Conservation (phyloP, 2,797 vertebrate genomes). For the Mus spretus region DNA sequence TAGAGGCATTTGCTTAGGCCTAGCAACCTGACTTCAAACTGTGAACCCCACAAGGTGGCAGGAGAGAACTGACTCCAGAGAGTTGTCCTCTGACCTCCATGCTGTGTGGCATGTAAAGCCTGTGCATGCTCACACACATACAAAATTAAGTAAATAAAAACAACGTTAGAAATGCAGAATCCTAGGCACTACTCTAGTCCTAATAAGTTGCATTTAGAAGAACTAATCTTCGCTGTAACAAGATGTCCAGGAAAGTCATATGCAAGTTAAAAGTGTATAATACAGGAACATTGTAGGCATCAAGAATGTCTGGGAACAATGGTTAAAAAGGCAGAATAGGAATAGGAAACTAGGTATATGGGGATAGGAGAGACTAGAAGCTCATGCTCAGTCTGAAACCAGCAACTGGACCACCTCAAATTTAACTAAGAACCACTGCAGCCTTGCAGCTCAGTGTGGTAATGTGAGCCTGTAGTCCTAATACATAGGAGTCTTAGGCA, state of each 20-base stretch:
- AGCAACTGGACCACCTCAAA: conserved; percentile 9
- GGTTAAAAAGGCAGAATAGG: conserved; percentile 29
- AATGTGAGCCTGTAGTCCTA: not conserved
- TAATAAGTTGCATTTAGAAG: conserved; percentile 39
- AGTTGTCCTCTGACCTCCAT: not conserved
- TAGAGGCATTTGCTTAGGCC: not conserved
- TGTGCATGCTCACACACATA: not conserved
- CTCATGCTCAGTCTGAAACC: conserved; percentile 39
- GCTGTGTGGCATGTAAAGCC: not conserved
- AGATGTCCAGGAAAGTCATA: not conserved
- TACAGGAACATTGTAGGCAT: not conserved
- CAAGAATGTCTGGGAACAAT: conserved; percentile 12
- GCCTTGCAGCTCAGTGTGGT: not conserved
- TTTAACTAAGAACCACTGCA: not conserved
- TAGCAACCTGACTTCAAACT: not conserved
- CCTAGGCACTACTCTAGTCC: not conserved
- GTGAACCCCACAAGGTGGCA: not conserved
- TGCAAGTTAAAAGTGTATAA: not conserved
- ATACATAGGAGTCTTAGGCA: not conserved
- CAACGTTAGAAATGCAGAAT: not conserved
- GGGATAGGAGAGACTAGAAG: not conserved
- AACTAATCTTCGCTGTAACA: conserved; percentile 36
- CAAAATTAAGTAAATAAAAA: not conserved
- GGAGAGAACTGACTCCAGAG: conserved; percentile 1
- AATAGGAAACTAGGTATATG: not conserved